phyloP scores from a whole-genome alignment of 2,888 invertebrate genomes.

The Gnatocerus cornutus region DNA sequence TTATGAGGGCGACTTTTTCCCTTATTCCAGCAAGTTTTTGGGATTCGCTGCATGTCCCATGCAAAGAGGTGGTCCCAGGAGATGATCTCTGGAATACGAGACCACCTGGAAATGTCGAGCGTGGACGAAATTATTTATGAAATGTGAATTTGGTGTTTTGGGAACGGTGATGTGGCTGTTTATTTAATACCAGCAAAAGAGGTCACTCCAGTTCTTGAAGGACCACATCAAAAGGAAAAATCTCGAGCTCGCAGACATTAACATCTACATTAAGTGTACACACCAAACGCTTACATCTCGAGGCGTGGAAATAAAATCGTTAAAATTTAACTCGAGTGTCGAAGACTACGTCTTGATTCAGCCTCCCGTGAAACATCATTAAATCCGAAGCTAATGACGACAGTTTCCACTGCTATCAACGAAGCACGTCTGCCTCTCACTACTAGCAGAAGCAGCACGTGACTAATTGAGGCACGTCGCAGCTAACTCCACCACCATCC shows the following conservation, averaged over 20 bases:
- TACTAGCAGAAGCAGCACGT: conserved; percentile 43
- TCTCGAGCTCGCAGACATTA: conserved; percentile 3
- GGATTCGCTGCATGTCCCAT: conserved; percentile 42
- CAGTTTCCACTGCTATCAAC: conserved; percentile 53
- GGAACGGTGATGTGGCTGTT: conserved; percentile 10
- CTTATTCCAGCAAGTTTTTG: conserved; percentile 11
- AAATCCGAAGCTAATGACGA: conserved; percentile 65
- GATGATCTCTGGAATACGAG: conserved; percentile 39
- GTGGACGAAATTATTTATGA: conserved; percentile 43
- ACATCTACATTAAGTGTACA: conserved; percentile 19
- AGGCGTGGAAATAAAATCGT: conserved; percentile 57
- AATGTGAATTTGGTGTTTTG: conserved; percentile 26
- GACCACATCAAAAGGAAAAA: no score
- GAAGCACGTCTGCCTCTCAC: conserved; percentile 53
- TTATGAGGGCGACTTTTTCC: conserved; percentile 1
- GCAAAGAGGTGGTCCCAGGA: conserved; percentile 41
- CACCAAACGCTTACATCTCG: conserved; percentile 1
- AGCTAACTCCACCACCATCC: conserved; percentile 48
- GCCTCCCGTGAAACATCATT: conserved; percentile 66
- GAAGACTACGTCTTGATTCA: conserved; percentile 61
- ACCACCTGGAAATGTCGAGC: conserved; percentile 31
- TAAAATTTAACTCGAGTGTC: conserved; percentile 63
- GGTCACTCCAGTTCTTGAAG: not conserved
- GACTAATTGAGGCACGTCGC: conserved; percentile 49
- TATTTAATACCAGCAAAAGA: not conserved